Percentiles rank a stretch among this genome's conserved stretches.
phyloP scores from a whole-genome alignment of 2,113 vertebrate species.

The Antechinus stuartii region DNA sequence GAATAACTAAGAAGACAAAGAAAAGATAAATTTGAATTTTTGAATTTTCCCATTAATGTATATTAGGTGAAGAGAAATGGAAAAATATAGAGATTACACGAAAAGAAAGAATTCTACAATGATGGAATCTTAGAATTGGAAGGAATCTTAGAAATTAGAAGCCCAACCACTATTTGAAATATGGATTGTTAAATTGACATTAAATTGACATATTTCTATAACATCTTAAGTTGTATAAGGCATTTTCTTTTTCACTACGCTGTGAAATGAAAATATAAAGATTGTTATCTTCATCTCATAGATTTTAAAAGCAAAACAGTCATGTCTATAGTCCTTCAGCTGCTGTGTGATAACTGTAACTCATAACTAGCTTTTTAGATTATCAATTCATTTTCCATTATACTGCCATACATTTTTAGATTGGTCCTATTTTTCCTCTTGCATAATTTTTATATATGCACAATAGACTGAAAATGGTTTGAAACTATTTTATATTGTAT shows the following conservation, averaged over 20 bases:
- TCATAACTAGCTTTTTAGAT: not conserved
- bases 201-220: not conserved
- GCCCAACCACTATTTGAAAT: not conserved
- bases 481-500: not conserved
- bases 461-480: not conserved
- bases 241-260: not conserved
- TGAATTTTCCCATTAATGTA: conserved; percentile 25
- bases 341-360: not conserved
- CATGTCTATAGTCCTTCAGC: not conserved
- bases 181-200: not conserved
- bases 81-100: not conserved
- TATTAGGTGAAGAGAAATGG: conserved; percentile 23
- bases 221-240: not conserved
- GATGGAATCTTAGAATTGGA: not conserved
- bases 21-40: conserved; percentile 45
- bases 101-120: not conserved
- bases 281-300: not conserved
- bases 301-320: not conserved
- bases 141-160: not conserved
- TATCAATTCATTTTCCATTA: not conserved
- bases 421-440: not conserved
- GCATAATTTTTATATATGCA: not conserved
- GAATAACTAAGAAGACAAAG: conserved; percentile 46
- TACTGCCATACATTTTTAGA: not conserved
- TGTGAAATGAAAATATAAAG: not conserved